Evolutionary conservation across 2,797 vertebrate genomes (phyloP).

Genomic region (Synanceia verrucosa): DNA sequence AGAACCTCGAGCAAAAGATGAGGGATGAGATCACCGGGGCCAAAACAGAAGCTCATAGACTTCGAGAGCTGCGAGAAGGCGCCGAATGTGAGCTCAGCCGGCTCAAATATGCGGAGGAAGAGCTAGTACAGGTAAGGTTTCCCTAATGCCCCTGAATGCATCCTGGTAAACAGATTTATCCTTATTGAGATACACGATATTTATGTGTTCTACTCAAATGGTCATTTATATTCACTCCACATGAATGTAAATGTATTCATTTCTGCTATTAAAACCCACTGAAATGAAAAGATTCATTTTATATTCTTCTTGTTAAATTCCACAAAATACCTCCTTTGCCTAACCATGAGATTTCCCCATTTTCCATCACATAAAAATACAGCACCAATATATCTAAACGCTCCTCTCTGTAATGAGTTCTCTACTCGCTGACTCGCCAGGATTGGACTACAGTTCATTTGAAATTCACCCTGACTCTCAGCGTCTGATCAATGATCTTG

Average conservation of each 20-base stretch:
- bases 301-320: slow-evolving; percentile 5
- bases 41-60: slow-evolving; percentile 93
- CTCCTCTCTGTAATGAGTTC: slow-evolving; percentile 15
- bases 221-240: background rate
- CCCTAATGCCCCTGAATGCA: background rate
- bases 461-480: slow-evolving; percentile 3
- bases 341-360: slow-evolving; percentile 1
- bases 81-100: slow-evolving; percentile 95
- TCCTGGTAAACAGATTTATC: background rate
- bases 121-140: slow-evolving; percentile 91
- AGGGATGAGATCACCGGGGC: slow-evolving; percentile 95
- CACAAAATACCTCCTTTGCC: slow-evolving; percentile 19
- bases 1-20: slow-evolving; percentile 98
- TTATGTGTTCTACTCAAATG: background rate
- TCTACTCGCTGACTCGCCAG: background rate
- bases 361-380: slow-evolving; percentile 19
- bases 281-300: slow-evolving; percentile 14
- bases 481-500: slow-evolving; percentile 1
- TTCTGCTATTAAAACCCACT: slow-evolving; percentile 3
- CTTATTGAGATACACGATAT: background rate
- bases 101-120: slow-evolving; percentile 97
- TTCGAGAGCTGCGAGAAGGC: slow-evolving; percentile 91
- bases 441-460: slow-evolving; percentile 1
- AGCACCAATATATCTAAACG: slow-evolving; percentile 6
- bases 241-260: slow-evolving; percentile 11